A percentile compares a stretch with the other conserved stretches of the same genome.
Evolutionary conservation across 2,888 invertebrate species (phyloP).

Genomic region (Cyaniris semiargus): DNA sequence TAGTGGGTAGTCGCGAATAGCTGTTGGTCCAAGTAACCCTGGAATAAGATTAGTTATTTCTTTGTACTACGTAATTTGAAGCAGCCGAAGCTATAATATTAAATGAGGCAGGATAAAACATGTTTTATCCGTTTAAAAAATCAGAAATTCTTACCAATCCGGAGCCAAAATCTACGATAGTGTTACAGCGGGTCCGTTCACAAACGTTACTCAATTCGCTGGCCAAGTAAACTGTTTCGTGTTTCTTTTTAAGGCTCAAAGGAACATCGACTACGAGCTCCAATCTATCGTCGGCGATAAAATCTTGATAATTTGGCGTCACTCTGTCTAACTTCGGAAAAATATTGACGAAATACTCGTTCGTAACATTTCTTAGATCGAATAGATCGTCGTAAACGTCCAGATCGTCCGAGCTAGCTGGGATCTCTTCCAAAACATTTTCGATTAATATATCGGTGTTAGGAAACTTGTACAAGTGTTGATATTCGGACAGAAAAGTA

Average conservation of each 20-base stretch:
- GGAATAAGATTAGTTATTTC: slow-evolving; percentile 45
- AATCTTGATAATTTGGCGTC: slow-evolving; percentile 45
- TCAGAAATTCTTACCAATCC: slow-evolving; percentile 81
- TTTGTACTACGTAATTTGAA: too few relatives aligned
- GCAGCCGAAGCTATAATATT: background rate
- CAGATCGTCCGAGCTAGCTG: slow-evolving; percentile 50
- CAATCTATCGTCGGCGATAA: slow-evolving; percentile 41
- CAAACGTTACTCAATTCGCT: slow-evolving; percentile 77
- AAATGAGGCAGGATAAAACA: background rate
- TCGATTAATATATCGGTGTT: slow-evolving; percentile 83
- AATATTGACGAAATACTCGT: slow-evolving; percentile 52
- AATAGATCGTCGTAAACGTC: slow-evolving; percentile 50
- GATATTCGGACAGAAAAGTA: slow-evolving; percentile 78
- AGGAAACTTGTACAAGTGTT: slow-evolving; percentile 83
- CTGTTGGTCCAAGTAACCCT: slow-evolving; percentile 88
- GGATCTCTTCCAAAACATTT: slow-evolving; percentile 77
- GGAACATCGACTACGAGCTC: slow-evolving; percentile 54
- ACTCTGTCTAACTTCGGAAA: slow-evolving; percentile 51
- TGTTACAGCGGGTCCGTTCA: slow-evolving; percentile 61
- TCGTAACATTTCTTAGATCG: slow-evolving; percentile 40
- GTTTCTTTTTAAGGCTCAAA: slow-evolving; percentile 83
- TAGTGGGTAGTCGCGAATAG: slow-evolving; percentile 79
- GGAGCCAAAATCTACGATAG: slow-evolving; percentile 86
- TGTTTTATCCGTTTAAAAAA: background rate
- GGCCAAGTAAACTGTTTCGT: slow-evolving; percentile 84